Base-by-base conservation (phyloP, 1,140 invertebrate species). In the Leptinotarsa texana region DNA sequence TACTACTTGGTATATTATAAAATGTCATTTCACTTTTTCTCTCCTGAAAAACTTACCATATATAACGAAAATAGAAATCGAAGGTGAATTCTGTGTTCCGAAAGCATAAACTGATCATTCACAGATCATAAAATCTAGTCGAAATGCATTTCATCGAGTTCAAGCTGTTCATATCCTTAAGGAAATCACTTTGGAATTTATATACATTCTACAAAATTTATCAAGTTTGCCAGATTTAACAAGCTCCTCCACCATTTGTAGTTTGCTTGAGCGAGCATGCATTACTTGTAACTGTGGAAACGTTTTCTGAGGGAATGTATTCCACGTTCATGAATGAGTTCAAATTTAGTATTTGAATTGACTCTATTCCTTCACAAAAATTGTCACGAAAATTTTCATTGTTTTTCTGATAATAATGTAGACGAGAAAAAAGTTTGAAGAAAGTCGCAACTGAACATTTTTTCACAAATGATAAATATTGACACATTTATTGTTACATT, bases 41-140 rank as follows among this genome's bases (percentile, higher is more conserved):
- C 27, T 33, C 27, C 27, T 6, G 27, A 33, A 33, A 33, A 33
- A 33, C 6, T 1, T 33, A 6, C 27, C 27, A 33, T 1, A 33
- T 33, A 33, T 33, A 33, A 33, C 63, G 63, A 65, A 5, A 65
- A 65, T 27, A 21, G 13, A 1, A 8, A 65, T 24, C 63, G 63
- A 65, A 65, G 21, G 24, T 65, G 63, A 21, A 65, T 65, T 27
- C 18, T 65, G 21, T 27, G 21, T 13, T 21, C 63, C 8, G 63
- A 21, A 65, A 21, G 63, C 21, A 65, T 65, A 24, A 65, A 65
- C 63, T 65, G 63, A 24, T 65, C 63, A 65, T 65, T 65, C 18
- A 65, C 63, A 65, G 63, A 65, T 65, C 63, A 24, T 65, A 65
- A 65, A 65, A 65, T 65, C 63, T 65, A 21, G 63, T 13, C 18